Evolutionary conservation across 1,140 invertebrate genomes (phyloP).

Genomic region (Drosophila ercepeae): DNA sequence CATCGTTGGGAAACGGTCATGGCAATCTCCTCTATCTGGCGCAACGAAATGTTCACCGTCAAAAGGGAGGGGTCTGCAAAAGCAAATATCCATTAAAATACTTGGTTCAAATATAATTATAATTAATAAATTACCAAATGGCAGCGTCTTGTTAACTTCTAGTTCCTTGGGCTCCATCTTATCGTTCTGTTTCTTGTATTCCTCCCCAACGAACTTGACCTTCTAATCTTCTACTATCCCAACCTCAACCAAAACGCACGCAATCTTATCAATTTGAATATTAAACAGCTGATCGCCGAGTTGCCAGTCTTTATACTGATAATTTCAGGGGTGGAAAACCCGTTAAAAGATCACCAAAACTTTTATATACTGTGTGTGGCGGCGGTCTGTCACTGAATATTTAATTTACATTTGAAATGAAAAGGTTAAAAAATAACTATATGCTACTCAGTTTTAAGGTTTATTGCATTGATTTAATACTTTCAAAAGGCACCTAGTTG

Average conservation of each 20-base stretch:
- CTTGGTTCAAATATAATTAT: background rate
- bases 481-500: constrained; percentile 11
- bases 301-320: constrained; percentile 44
- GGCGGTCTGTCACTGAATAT: background rate
- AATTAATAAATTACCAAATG: constrained; percentile 50
- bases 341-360: constrained; percentile 5
- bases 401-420: background rate
- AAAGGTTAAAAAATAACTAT: background rate
- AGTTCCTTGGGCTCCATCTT: constrained; percentile 18
- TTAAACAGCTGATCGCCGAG: constrained; percentile 44
- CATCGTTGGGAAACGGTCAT: constrained; percentile 56
- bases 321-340: constrained; percentile 17
- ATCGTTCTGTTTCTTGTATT: background rate
- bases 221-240: constrained; percentile 20
- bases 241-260: constrained; percentile 33
- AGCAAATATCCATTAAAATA: background rate
- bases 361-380: background rate
- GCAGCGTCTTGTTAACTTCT: constrained; percentile 65
- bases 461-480: constrained; percentile 36
- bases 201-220: constrained; percentile 26
- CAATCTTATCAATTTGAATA: constrained; percentile 53
- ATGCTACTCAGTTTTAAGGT: background rate
- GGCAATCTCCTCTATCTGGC: constrained; percentile 64
- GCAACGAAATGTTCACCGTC: constrained; percentile 54
- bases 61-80: constrained; percentile 54